These are phyloP conservation scores for Halcyon badia DNA, from an alignment of 2,797 vertebrate species.

Conservation along the genomic window DNA sequence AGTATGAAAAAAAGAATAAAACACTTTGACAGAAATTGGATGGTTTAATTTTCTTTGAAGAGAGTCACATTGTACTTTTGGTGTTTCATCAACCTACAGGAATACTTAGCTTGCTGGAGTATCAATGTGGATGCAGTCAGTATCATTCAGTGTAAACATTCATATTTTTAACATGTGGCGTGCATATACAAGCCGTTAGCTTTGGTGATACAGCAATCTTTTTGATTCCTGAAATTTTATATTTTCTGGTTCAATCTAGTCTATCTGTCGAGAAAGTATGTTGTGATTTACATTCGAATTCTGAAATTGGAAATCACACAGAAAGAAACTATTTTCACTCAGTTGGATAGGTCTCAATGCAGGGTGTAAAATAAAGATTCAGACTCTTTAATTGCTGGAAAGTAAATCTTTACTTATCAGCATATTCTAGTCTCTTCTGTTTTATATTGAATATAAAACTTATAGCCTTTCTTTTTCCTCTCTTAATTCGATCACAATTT, in stretches of 20 bases:
- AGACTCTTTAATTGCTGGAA: background rate
- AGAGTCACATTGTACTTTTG: background rate
- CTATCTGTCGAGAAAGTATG: background rate
- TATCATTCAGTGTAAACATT: background rate
- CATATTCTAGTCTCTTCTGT: background rate
- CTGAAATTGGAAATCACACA: background rate
- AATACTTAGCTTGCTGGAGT: background rate
- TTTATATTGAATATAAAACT: background rate
- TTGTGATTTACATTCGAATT: background rate
- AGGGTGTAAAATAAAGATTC: background rate
- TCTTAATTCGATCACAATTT: background rate
- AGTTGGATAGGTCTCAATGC: background rate
- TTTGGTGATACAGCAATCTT: background rate
- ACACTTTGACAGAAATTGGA: background rate
- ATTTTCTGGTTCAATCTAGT: background rate
- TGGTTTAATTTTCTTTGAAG: background rate
- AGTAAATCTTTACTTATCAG: background rate
- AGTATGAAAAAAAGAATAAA: background rate
- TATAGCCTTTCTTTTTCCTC: background rate
- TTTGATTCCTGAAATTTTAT: background rate
- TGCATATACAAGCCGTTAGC: background rate
- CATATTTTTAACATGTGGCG: background rate
- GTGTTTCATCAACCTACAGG: background rate
- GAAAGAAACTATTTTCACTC: background rate
- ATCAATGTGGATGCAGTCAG: background rate